Evolutionary conservation across 53 echinoderm and acorn worm species (phyloP).

Genomic region (Henricia sp.): DNA sequence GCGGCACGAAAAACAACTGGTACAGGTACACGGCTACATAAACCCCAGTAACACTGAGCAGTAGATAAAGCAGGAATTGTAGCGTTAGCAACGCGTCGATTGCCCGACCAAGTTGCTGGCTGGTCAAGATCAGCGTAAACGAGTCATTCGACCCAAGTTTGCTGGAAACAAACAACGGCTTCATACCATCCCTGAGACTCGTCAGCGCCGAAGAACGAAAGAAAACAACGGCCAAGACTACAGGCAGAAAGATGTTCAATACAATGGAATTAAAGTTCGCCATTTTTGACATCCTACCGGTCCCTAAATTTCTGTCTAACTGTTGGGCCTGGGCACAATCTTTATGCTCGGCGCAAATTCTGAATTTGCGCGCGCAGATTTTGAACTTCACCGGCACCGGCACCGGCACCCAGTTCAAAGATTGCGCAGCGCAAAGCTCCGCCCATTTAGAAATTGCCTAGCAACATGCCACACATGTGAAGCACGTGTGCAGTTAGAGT

Average conservation of each 20-base stretch:
- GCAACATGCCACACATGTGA: no score
- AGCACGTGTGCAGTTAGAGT: no score
- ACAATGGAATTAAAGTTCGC: conserved; percentile 5
- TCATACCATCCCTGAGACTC: conserved; percentile 26
- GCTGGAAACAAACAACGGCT: conserved; percentile 1
- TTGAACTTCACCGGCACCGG: no score
- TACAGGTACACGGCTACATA: conserved; percentile 21
- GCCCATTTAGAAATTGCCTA: no score
- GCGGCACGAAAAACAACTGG: conserved; percentile 45
- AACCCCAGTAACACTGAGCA: conserved; percentile 26
- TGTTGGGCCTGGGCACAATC: no score
- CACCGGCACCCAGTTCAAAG: no score
- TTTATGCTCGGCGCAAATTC: no score
- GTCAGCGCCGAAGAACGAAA: conserved; percentile 52
- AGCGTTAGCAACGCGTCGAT: conserved; percentile 24
- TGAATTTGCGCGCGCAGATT: no score
- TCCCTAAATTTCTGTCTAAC: no score
- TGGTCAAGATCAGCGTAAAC: not conserved
- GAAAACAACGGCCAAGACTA: conserved; percentile 44
- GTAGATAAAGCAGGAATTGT: conserved; percentile 24
- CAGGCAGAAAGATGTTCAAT: conserved; percentile 29
- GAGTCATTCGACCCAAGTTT: conserved; percentile 2
- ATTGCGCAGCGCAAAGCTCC: no score
- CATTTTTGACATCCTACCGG: no score
- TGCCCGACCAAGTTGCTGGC: conserved; percentile 4